phyloP scores from a whole-genome alignment of 2,888 invertebrate species.

The Beris morrisii region DNA sequence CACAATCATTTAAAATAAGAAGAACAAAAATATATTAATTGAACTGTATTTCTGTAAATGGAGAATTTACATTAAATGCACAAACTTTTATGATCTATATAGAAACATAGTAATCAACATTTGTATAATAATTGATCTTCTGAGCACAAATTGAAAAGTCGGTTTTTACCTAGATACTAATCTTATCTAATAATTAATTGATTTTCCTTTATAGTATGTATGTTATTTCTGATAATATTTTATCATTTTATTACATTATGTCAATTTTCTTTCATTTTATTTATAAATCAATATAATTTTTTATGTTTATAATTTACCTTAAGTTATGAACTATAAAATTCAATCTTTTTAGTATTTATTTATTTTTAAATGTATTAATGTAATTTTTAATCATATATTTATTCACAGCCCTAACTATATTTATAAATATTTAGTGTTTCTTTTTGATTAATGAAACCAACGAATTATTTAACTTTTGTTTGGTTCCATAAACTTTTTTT shows the following conservation, averaged over 20 bases:
- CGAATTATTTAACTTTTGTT: background rate
- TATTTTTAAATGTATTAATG: background rate
- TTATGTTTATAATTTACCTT: too few relatives aligned
- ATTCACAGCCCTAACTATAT: conserved; percentile 21
- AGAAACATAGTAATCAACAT: conserved; percentile 2
- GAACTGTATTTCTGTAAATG: too few relatives aligned
- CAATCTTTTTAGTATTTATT: background rate
- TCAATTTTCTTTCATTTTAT: too few relatives aligned
- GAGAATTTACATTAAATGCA: too few relatives aligned
- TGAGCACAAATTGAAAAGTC: background rate
- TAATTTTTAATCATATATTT: conserved; percentile 2
- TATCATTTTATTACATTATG: background rate
- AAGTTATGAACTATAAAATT: too few relatives aligned
- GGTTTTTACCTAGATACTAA: too few relatives aligned
- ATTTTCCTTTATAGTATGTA: background rate
- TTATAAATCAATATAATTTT: too few relatives aligned
- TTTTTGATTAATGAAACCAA: conserved; percentile 9
- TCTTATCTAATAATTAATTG: background rate
- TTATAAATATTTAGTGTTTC: background rate
- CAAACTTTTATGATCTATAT: conserved; percentile 1
- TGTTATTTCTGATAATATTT: background rate
- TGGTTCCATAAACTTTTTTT: background rate
- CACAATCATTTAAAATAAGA: too few relatives aligned
- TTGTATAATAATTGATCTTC: conserved; percentile 10
- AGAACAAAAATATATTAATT: too few relatives aligned